phyloP scores from a whole-genome alignment of 2,113 vertebrate genomes.

The Gracilinanus agilis region DNA sequence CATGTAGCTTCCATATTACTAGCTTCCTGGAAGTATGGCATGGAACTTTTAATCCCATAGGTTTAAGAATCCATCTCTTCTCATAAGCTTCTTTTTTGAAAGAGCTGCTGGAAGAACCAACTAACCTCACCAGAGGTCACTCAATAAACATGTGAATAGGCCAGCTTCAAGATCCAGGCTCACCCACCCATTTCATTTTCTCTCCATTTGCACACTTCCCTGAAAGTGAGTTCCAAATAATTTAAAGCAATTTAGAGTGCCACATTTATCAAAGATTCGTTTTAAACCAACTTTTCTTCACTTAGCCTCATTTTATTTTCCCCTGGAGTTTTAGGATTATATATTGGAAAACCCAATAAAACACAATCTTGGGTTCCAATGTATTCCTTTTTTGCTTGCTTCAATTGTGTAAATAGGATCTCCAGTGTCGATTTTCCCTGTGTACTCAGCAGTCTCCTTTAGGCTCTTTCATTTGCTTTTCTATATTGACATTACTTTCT shows the following conservation, averaged over 20 bases:
- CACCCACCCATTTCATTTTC: background rate
- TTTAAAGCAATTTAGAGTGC: too few relatives aligned
- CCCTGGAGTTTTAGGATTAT: background rate
- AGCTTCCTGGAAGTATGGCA: too few relatives aligned
- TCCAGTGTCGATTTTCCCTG: background rate
- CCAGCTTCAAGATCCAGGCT: background rate
- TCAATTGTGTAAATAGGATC: background rate
- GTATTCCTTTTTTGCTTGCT: background rate
- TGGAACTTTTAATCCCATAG: too few relatives aligned
- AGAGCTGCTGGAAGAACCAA: background rate
- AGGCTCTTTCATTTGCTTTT: background rate
- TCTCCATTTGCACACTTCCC: background rate
- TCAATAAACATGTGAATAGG: background rate
- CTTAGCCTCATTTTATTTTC: background rate
- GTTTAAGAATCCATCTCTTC: too few relatives aligned
- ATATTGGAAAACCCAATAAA: background rate
- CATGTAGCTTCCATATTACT: too few relatives aligned
- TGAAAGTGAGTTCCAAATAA: too few relatives aligned
- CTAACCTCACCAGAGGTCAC: background rate
- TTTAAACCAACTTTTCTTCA: background rate
- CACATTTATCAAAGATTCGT: background rate
- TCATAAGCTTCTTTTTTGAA: too few relatives aligned
- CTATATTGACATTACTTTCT: background rate
- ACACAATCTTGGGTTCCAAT: background rate
- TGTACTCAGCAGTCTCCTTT: background rate